Base-by-base conservation (phyloP, 2,113 vertebrate genomes). In the Smithornis capensis region DNA sequence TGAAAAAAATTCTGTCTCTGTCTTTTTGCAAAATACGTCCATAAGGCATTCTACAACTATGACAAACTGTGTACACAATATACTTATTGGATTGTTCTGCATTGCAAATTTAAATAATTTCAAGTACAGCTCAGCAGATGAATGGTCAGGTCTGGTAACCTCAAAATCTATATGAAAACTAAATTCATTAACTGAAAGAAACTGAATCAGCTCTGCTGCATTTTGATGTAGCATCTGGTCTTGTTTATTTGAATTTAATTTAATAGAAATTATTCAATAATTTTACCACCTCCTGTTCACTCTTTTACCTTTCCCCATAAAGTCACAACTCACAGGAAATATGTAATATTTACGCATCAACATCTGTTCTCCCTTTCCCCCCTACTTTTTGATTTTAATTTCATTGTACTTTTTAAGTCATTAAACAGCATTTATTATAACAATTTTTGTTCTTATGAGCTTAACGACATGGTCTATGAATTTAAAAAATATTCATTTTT, bases 221-320 rank as follows among this genome's bases (percentile, higher is more conserved):
- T 67, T 93, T 94, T 93, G 35, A 95, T 87, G 50, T n/a, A 60
- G 33, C 65, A 96, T 60, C 50, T 96, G 91, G 60, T 76, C 82
- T 64, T 94, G 14, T 75, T 97, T 89, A 97, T 83, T 68, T 96
- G 50, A 94, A 89, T 91, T 94, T 40, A 91, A 90, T 95, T 92
- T 59, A 94, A 73, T 44, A 84, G 47, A 94, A 67, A 80, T 67
- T 12, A 92, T 93, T 38, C 23, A 65, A 83, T 90, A 23, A 57
- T 96, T 96, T 90, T 35, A 22, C 12, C 28, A 80, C 38, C 83
- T 89, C 47, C 76, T 95, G 65, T 91, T 91, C 68, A 59, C 12
- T 83, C 27, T 91, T 95, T 92, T 59, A 33, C 52, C 14, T 71
- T n/a, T 90, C 57, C 12, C 10, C 12, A 14, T 62, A 80, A 90